Evolutionary conservation across 2,797 vertebrate species (phyloP), one percentile per base, ranked within the genome.

Genomic region (Cryptoprocta ferox): DNA sequence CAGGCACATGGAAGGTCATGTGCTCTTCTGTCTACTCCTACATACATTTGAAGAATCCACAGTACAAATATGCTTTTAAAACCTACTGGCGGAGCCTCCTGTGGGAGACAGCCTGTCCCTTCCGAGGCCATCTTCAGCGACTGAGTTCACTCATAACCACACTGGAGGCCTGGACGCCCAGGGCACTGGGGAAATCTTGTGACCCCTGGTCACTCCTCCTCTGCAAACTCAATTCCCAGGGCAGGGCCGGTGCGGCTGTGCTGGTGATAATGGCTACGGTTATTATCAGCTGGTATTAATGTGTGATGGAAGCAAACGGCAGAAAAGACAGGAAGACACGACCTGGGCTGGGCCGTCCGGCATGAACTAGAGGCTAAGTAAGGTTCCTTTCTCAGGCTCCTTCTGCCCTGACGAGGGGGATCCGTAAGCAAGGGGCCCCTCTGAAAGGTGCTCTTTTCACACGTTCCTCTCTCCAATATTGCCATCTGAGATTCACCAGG

Each of bases 1-100:
- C 0, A 0, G 48, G 71, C 0, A 18, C 24, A 18, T 0, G 9
- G 16, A 48, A 12, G 26, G 0, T 21, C n/a, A 6, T 7, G 11
- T 0, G 45, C 14, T 35, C 53, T 24, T 66, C 78, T 21, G 48
- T 26, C 24, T 24, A 50, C 5, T 50, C 56, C 39, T n/a, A 76
- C 1, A 30, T 5, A 24, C 1, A n/a, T 24, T 2, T 63, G n/a
- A 83, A 48, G 48, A 37, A 37, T 3, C 30, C 14, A 28, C 35
- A n/a, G 84, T 39, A 78, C 30, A 93, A 78, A 61, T 3, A 68
- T 4, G 0, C 50, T n/a, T 70, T 86, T 9, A 18, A 28, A n/a
- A 63, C 66, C 68, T 2, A 68, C 18, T 45, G 45, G 56, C 3
- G 24, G 32, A 45, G 70, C 50, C 30, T 1, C 32, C 2, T 45